Percentiles rank a stretch among this genome's conserved stretches.
These are phyloP conservation scores for Matsumurasca onukii DNA, from an alignment of 1,140 invertebrate genomes.

Conservation along the genomic window DNA sequence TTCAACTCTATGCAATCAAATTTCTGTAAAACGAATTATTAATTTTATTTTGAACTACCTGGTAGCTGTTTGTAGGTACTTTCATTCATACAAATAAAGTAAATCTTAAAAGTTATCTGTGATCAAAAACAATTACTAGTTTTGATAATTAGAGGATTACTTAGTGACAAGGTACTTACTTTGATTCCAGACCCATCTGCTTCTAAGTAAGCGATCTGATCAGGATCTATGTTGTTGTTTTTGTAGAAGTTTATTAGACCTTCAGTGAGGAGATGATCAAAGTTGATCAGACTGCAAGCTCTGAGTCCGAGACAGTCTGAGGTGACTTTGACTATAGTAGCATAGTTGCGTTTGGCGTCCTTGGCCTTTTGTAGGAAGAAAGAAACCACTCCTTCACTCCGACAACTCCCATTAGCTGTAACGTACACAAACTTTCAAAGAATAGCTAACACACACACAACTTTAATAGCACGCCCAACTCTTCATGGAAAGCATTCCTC, in stretches of 20 bases:
- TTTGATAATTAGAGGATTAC: too few species aligned
- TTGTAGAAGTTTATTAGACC: constrained; percentile 13
- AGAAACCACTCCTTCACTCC: constrained; percentile 44
- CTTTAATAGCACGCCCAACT: too few species aligned
- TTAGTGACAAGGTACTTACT: too few species aligned
- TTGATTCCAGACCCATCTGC: constrained; percentile 43
- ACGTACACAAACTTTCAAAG: too few species aligned
- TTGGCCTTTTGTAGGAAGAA: constrained; percentile 59
- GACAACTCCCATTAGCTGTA: constrained; percentile 39
- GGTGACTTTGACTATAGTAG: constrained; percentile 56
- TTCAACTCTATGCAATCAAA: constrained; percentile 40
- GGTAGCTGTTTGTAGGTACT: too few species aligned
- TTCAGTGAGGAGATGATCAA: constrained; percentile 1
- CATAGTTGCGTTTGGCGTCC: constrained; percentile 59
- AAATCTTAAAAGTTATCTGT: too few species aligned
- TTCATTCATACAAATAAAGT: too few species aligned
- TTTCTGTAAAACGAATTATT: constrained; percentile 27
- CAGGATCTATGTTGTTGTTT: constrained; percentile 55
- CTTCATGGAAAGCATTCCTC: too few species aligned
- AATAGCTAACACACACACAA: too few species aligned
- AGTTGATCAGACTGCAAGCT: constrained; percentile 12
- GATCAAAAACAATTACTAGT: too few species aligned
- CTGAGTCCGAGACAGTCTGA: constrained; percentile 52
- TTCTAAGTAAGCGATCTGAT: constrained; percentile 45
- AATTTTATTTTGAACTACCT: too few species aligned